These are phyloP conservation scores for Neoaliturus tenellus DNA, from an alignment of 2,888 invertebrate species.

Conservation along the genomic window DNA sequence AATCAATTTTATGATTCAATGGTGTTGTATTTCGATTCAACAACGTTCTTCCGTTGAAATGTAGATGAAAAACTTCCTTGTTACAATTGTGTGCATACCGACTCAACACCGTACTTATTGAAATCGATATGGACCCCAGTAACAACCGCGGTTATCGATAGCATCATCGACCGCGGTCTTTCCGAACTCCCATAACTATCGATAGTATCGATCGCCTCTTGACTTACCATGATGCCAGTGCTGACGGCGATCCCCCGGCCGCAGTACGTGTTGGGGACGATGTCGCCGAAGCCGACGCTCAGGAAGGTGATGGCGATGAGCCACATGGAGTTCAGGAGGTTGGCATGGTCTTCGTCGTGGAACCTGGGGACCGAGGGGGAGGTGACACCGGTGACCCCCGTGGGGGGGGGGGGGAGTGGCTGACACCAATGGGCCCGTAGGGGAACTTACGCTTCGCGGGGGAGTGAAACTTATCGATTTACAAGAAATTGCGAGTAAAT, in stretches of 20 bases:
- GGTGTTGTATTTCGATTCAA: too few species aligned
- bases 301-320: conserved; percentile 99
- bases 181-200: too few species aligned
- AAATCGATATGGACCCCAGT: too few species aligned
- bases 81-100: too few species aligned
- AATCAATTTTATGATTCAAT: too few species aligned
- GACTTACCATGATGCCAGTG: conserved; percentile 99
- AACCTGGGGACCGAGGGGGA: conserved; percentile 78
- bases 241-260: conserved; percentile 99
- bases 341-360: conserved; percentile 99
- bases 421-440: conserved; percentile 3
- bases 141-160: too few species aligned
- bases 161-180: too few species aligned
- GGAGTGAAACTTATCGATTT: neutral
- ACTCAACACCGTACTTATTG: too few species aligned
- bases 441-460: neutral
- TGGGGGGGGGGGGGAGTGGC: neutral
- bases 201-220: too few species aligned
- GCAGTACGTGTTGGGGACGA: conserved; percentile 99
- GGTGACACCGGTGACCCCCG: neutral
- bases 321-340: conserved; percentile 99
- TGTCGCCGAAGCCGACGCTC: conserved; percentile 99
- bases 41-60: too few species aligned
- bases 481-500: neutral
- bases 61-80: too few species aligned